A percentile compares a stretch with the other conserved stretches of the same genome.
phyloP scores from a whole-genome alignment of 2,113 vertebrate genomes.

The Indicator indicator region DNA sequence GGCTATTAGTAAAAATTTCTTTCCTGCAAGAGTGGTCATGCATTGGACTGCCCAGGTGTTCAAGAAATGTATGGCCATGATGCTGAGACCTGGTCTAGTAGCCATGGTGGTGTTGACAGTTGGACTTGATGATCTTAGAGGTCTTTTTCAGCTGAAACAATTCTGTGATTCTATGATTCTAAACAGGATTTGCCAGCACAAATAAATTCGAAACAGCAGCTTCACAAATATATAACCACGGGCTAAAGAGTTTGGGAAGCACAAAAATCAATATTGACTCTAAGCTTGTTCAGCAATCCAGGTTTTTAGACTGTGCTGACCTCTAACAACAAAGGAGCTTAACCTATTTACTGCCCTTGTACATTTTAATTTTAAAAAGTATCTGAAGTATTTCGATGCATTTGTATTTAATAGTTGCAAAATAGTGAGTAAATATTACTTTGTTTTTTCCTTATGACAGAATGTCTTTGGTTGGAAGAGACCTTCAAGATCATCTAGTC shows the following conservation, averaged over 20 bases:
- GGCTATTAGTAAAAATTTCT: too few species aligned
- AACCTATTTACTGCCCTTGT: neutral
- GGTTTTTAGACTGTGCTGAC: neutral
- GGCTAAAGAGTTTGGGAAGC: neutral
- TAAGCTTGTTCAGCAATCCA: neutral
- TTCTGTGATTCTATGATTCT: too few species aligned
- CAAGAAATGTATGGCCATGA: too few species aligned
- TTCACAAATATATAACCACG: neutral
- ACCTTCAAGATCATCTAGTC: too few species aligned
- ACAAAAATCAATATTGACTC: slow-evolving; percentile 45
- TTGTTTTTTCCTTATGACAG: too few species aligned
- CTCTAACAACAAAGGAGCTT: neutral
- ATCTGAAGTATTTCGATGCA: neutral
- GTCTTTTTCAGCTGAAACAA: too few species aligned
- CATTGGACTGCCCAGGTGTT: too few species aligned
- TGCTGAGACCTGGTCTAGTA: too few species aligned
- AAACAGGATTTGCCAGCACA: neutral
- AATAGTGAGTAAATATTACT: neutral
- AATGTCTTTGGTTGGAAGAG: too few species aligned
- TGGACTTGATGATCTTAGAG: too few species aligned
- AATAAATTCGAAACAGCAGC: neutral
- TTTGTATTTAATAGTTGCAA: neutral
- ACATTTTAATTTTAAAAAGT: neutral
- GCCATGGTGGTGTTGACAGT: too few species aligned
- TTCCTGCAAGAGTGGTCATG: too few species aligned